phyloP scores from a whole-genome alignment of 2,113 vertebrate species.

The Pontoporia blainvillei region DNA sequence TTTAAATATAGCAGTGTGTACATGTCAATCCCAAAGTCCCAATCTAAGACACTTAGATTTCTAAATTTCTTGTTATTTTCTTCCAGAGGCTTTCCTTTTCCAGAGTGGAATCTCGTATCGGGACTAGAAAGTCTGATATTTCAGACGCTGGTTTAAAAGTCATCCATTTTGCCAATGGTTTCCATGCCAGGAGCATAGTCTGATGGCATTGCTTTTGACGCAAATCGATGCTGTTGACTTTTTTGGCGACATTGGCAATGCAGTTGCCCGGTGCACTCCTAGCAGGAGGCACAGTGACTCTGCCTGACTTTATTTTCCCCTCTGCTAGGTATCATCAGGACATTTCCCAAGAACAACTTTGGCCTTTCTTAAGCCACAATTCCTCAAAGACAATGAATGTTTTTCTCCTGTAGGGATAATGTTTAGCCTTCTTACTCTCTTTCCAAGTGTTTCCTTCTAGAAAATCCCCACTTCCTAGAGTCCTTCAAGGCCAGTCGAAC shows the following conservation, averaged over 20 bases:
- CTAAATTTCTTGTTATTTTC: background rate
- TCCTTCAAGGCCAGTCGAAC: fast-evolving
- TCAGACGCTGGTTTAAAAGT: background rate
- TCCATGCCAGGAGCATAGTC: background rate
- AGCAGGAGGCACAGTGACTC: fast-evolving
- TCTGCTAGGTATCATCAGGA: fast-evolving
- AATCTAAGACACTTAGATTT: background rate
- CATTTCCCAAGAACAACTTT: background rate
- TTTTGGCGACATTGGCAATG: background rate
- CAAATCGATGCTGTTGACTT: background rate
- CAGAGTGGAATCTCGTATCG: background rate
- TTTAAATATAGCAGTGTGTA: too few species aligned
- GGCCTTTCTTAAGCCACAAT: background rate
- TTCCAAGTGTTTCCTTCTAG: background rate
- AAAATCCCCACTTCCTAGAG: background rate
- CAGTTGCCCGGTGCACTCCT: background rate
- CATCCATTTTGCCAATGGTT: background rate
- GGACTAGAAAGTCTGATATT: background rate
- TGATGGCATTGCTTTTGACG: background rate
- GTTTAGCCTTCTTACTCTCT: background rate
- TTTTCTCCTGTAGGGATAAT: background rate
- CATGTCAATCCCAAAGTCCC: too few species aligned
- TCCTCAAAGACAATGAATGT: background rate
- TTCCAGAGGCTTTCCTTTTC: background rate
- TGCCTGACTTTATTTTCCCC: background rate